Evolutionary conservation across 1,140 invertebrate genomes (phyloP).

Genomic region (Zaprionus taronus): DNA sequence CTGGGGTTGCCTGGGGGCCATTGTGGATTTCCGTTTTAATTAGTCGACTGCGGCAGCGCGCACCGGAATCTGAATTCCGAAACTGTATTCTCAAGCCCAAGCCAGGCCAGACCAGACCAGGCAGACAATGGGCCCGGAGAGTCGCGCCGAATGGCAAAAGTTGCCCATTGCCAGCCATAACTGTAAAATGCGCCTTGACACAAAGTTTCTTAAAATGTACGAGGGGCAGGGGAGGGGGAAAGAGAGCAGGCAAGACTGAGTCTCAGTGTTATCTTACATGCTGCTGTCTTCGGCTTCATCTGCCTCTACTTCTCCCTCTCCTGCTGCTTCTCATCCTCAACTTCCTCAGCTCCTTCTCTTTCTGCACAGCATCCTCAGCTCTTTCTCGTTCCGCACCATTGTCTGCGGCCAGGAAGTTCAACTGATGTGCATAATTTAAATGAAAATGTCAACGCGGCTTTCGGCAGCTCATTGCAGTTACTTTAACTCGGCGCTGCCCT

Average conservation of each 20-base stretch:
- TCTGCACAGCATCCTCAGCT: background rate
- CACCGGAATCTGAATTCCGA: slow-evolving; percentile 69
- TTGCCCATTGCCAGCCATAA: slow-evolving; percentile 73
- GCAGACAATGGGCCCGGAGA: slow-evolving; percentile 48
- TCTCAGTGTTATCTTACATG: slow-evolving; percentile 59
- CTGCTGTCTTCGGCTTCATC: slow-evolving; percentile 46
- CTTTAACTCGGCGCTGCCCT: slow-evolving; percentile 37
- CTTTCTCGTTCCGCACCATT: slow-evolving; percentile 14
- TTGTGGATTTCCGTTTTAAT: slow-evolving; percentile 83
- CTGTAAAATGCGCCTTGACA: slow-evolving; percentile 80
- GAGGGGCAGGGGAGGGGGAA: background rate
- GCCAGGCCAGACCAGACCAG: background rate
- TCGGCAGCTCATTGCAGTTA: slow-evolving; percentile 75
- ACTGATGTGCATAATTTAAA: slow-evolving; percentile 83
- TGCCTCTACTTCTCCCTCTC: background rate
- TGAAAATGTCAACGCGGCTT: slow-evolving; percentile 82
- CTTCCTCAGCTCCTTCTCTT: background rate
- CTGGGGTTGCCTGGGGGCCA: slow-evolving; percentile 44
- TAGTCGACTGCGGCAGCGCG: slow-evolving; percentile 65
- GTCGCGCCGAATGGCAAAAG: slow-evolving; percentile 63
- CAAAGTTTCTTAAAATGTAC: slow-evolving; percentile 59
- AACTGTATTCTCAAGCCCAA: slow-evolving; percentile 50
- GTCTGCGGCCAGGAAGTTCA: slow-evolving; percentile 66
- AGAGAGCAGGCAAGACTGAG: background rate
- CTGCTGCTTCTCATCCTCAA: background rate